Percentiles rank a stretch among this genome's conserved stretches.
Conservation (phyloP, 1,140 invertebrate genomes). For the Zaprionus ghesquierei region DNA sequence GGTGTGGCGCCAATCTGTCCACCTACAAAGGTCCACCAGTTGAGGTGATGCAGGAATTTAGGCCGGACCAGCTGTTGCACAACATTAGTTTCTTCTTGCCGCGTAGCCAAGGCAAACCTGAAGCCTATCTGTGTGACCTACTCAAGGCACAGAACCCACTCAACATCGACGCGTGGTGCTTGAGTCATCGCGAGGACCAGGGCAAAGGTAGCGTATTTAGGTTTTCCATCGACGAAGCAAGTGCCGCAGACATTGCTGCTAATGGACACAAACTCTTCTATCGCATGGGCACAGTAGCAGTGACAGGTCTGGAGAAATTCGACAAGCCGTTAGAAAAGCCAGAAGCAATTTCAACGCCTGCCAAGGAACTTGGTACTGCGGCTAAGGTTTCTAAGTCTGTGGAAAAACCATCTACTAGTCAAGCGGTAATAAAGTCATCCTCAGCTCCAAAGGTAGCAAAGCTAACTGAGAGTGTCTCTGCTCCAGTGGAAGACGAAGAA, state of each 20-base stretch:
- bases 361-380: too few species aligned
- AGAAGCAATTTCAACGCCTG: background rate
- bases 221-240: conserved; percentile 6
- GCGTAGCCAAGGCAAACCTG: background rate
- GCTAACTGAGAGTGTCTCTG: background rate
- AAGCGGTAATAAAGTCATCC: background rate
- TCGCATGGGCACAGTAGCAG: conserved; percentile 8
- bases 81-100: background rate
- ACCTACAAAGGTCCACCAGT: conserved; percentile 3
- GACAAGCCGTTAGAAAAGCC: background rate
- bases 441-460: background rate
- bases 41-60: background rate
- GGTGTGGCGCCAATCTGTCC: background rate
- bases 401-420: too few species aligned
- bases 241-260: conserved; percentile 4
- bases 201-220: background rate
- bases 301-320: conserved; percentile 2
- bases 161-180: conserved; percentile 12
- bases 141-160: conserved; percentile 20
- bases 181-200: background rate
- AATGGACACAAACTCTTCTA: conserved; percentile 18
- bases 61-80: background rate
- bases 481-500: background rate
- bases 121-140: conserved; percentile 2
- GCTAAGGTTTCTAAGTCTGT: too few species aligned